Percentiles rank a stretch among this genome's conserved stretches.
phyloP scores from a whole-genome alignment of 2,797 vertebrate species.

The Myotis daubentonii region DNA sequence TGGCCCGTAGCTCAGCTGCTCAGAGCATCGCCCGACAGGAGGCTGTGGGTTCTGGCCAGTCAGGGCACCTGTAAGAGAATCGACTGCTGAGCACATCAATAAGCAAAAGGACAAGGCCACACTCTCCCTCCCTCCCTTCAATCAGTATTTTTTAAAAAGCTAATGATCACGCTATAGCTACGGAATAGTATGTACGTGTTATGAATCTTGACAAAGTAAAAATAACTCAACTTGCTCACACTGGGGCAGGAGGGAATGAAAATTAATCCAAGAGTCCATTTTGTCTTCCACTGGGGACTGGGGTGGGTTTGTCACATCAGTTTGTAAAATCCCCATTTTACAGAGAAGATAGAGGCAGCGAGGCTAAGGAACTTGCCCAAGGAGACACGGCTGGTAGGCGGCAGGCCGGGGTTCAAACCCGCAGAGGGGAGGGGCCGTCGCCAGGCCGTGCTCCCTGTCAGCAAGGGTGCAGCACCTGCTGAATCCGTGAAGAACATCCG shows the following conservation, averaged over 20 bases:
- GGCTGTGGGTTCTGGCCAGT: too few species aligned
- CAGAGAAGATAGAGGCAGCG: not conserved
- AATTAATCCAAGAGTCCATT: not conserved
- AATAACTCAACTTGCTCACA: not conserved
- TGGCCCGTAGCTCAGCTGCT: too few species aligned
- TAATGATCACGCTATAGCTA: not conserved
- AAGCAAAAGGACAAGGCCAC: too few species aligned
- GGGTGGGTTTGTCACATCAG: not conserved
- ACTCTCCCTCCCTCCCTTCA: too few species aligned
- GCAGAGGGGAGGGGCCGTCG: not conserved
- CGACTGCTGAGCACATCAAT: too few species aligned
- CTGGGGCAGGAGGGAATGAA: not conserved
- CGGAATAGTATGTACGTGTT: not conserved
- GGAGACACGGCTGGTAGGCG: not conserved
- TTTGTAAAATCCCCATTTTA: not conserved
- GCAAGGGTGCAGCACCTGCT: not conserved
- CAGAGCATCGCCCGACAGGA: too few species aligned
- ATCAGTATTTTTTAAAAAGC: not conserved
- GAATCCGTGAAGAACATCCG: not conserved
- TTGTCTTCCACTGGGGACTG: not conserved
- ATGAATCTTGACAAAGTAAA: constrained; percentile 2
- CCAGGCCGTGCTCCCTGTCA: not conserved
- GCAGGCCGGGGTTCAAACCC: not conserved
- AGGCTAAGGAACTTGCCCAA: not conserved
- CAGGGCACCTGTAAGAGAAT: too few species aligned